Base-by-base conservation (phyloP, 2,888 invertebrate genomes). In the Smittia sp. region DNA sequence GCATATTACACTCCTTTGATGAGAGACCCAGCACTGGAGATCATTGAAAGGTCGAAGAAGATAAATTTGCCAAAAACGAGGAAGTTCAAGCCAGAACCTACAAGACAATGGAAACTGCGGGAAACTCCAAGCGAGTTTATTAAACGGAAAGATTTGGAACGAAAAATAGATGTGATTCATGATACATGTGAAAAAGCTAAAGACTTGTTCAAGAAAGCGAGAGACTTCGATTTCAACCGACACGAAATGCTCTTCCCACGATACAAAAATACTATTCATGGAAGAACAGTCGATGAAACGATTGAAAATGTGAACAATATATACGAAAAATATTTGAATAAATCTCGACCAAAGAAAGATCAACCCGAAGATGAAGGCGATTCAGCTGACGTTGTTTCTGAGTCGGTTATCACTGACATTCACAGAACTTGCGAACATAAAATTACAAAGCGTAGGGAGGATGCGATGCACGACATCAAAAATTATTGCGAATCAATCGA, bases 121-220 rank as follows among this genome's bases (percentile, higher is more conserved):
- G 62, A 72, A 62, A 72, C 62, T 1, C 62, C 72, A n/a, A 69
- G 69, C 38, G 72, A 72, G 3, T 58, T 72, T 58, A 13, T 72
- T 3, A 62, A 72, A 24, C 9, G 62, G 13, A 72, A 72, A 62
- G 39, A 72, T 38, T 20, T 39, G 6, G 72, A 72, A 62, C 13
- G 72, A 1, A 39, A 72, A 39, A 72, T 72, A n/a, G 72, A 58
- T 38, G 15, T 38, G 24, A 32, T 72, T 1, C 72, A 72, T 15
- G 72, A 72, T 9, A 72, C 72, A 11, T 72, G 39, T 15, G 38
- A 22, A 7, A 72, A 72, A n/a, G 72, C 72, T 7, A 72, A 72
- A 72, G 24, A 58, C 22, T 15, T 72, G 1, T 72, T 72, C 22
- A 72, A 25, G 32, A 58, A 72, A 62, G 62, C 72, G 7, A 58